Evolutionary conservation across 2,888 invertebrate species (phyloP).

Genomic region (Amphiduros pacificus): DNA sequence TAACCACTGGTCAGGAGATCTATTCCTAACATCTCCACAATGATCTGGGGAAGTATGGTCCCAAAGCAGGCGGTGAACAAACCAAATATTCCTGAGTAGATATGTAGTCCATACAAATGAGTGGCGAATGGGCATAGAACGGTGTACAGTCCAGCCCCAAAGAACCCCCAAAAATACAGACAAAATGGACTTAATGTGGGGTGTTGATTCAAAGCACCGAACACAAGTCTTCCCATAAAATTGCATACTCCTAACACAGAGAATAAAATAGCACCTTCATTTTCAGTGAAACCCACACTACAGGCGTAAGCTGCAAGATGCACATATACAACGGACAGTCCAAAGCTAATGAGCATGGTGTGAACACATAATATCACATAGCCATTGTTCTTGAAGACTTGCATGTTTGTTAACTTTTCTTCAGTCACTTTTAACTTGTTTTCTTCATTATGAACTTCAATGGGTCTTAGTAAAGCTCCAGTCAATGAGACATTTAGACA

Average conservation of each 20-base stretch:
- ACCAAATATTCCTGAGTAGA: conserved; percentile 32
- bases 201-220: conserved; percentile 31
- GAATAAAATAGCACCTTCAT: conserved; percentile 34
- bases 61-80: conserved; percentile 37
- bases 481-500: conserved; percentile 36
- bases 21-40: conserved; percentile 33
- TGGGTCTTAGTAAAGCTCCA: conserved; percentile 35
- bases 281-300: conserved; percentile 27
- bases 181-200: conserved; percentile 25
- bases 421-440: background rate
- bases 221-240: conserved; percentile 35
- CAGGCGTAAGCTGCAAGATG: conserved; percentile 37
- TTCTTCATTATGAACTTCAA: background rate
- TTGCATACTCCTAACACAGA: conserved; percentile 38
- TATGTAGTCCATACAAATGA: conserved; percentile 27
- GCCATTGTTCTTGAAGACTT: conserved; percentile 20
- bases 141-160: conserved; percentile 31
- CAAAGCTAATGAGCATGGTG: conserved; percentile 37
- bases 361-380: conserved; percentile 29
- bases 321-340: conserved; percentile 37
- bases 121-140: conserved; percentile 26
- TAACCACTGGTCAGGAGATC: conserved; percentile 36
- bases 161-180: conserved; percentile 31
- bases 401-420: background rate
- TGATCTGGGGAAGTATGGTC: conserved; percentile 31